Evolutionary conservation across 2,113 vertebrate species (phyloP).

Genomic region (Scomber colias): DNA sequence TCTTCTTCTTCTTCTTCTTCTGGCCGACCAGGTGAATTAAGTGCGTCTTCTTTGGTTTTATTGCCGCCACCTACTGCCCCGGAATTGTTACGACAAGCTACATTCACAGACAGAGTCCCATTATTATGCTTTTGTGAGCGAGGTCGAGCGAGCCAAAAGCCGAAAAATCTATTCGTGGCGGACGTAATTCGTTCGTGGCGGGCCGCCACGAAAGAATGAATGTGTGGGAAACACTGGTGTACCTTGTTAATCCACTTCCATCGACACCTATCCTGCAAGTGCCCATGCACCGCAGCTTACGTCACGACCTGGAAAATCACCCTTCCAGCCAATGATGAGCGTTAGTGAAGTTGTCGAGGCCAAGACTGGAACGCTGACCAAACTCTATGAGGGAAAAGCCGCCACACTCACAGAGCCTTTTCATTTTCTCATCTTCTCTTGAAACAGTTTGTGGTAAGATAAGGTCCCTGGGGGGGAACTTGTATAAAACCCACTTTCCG

Average conservation of each 20-base stretch:
- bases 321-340: slow-evolving; percentile 4
- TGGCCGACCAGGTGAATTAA: too few species aligned
- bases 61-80: too few species aligned
- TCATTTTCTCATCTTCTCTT: slow-evolving; percentile 57
- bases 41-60: too few species aligned
- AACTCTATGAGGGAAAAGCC: slow-evolving; percentile 27
- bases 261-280: slow-evolving; percentile 39
- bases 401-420: slow-evolving; percentile 29
- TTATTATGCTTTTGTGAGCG: too few species aligned
- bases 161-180: too few species aligned
- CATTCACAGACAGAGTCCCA: too few species aligned
- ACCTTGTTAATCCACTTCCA: slow-evolving; percentile 54
- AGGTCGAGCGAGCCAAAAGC: too few species aligned
- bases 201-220: too few species aligned
- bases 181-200: too few species aligned
- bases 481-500: slow-evolving; percentile 54
- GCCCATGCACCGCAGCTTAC: slow-evolving; percentile 20
- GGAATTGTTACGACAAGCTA: too few species aligned
- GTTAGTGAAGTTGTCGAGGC: slow-evolving; percentile 29
- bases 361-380: slow-evolving; percentile 31
- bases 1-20: too few species aligned
- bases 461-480: slow-evolving; percentile 55
- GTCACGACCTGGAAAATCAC: slow-evolving; percentile 14
- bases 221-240: too few species aligned
- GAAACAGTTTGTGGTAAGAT: slow-evolving; percentile 60